Evolutionary conservation across 1,140 invertebrate species (phyloP), one percentile per base, ranked within the genome.

Genomic region (Megathymus violae): DNA sequence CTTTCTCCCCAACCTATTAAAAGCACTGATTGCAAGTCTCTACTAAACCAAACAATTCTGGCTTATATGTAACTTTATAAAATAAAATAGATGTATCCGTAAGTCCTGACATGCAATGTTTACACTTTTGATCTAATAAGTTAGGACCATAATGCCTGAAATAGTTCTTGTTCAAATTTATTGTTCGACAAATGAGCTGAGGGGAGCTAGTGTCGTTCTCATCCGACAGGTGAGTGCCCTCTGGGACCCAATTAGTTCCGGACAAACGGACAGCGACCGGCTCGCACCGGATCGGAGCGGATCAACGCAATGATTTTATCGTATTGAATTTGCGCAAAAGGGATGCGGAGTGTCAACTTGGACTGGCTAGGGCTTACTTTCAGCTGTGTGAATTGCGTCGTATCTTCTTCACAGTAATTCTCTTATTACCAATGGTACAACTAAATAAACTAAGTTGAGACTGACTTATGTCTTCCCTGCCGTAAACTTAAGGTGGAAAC

Each of bases 161-260:
- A 36, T 7, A 36, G 3, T 36, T 36, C 11, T 36, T n/a, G n/a
- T 11, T 4, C 2, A 36, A 36, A 36, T n/a, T 11, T 36, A 36
- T 36, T 36, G 34, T 36, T 11, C n/a, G 34, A 36, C 34, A 46
- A 25, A 50, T 48, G 47, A 48, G 40, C 17, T 36, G 31, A 11
- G n/a, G 46, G 51, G 52, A 11, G 38, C 52, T 15, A 54, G 52
- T 25, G 36, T 54, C 50, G 10, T 43, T n/a, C 41, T 36, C 36
- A 44, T 44, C 56, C 40, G 64, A 65, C 61, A 64, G 61, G 69
- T 67, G 43, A 64, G 44, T 25, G 52, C 51, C 62, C 67, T 38
- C 9, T 19, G 67, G 67, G 67, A 61, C 51, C 64, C 62, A 69
- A 69, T 69, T 69, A 69, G 62, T 62, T 69, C 27, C 56, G 46